Conservation (phyloP, 2,113 vertebrate species). For the Plectropomus leopardus region DNA sequence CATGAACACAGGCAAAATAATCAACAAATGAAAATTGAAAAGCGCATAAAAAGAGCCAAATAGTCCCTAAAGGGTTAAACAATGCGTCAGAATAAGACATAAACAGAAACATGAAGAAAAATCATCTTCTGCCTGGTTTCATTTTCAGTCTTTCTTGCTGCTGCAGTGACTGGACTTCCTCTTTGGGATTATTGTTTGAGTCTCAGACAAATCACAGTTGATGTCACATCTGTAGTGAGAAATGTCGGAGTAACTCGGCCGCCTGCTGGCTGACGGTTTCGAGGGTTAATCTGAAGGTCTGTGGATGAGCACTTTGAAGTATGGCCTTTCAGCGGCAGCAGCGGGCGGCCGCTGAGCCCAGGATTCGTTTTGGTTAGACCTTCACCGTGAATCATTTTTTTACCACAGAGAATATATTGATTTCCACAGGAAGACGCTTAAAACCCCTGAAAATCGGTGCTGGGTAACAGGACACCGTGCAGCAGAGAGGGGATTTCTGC, state of each 20-base stretch:
- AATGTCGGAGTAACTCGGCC: background rate
- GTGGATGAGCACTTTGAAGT: constrained; percentile 82
- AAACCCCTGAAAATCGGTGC: constrained; percentile 90
- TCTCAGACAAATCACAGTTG: constrained; percentile 20
- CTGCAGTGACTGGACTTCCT: background rate
- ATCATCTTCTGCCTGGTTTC: background rate
- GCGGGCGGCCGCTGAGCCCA: constrained; percentile 86
- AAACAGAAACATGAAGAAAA: background rate
- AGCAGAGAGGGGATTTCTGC: constrained; percentile 89
- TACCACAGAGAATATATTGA: constrained; percentile 93
- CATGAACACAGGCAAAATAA: too few species aligned
- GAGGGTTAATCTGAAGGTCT: constrained; percentile 74
- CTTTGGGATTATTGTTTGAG: background rate
- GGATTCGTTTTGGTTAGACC: constrained; percentile 88
- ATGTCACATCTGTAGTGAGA: background rate
- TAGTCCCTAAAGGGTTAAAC: too few species aligned
- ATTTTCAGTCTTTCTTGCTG: background rate
- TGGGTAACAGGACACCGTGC: constrained; percentile 89
- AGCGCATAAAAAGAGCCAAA: too few species aligned
- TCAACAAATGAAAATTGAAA: too few species aligned
- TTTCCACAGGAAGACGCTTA: constrained; percentile 96
- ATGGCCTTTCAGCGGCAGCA: constrained; percentile 85
- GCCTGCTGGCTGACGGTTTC: background rate
- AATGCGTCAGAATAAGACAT: too few species aligned
- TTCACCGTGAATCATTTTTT: constrained; percentile 92